Percentiles rank a stretch among this genome's conserved stretches.
phyloP scores from a whole-genome alignment of 2,797 vertebrate genomes.

The Thunnus albacares region DNA sequence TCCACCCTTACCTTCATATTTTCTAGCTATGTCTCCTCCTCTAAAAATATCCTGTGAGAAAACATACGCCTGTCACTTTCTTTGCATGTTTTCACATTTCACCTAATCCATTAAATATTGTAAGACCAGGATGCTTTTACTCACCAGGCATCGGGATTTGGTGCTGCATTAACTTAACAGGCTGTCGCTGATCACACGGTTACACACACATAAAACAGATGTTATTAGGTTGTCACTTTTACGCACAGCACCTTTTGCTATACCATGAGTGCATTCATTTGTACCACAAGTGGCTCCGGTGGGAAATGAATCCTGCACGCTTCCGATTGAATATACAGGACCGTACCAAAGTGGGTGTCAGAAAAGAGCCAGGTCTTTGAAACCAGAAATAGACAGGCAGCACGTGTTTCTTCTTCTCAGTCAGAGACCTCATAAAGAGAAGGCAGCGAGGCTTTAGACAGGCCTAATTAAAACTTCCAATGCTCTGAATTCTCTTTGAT shows the following conservation, averaged over 20 bases:
- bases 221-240: neutral
- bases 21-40: neutral
- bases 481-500: slow-evolving; percentile 70
- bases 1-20: no score
- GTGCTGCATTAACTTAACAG: neutral
- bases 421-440: slow-evolving; percentile 56
- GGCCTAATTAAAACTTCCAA: slow-evolving; percentile 75
- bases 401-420: slow-evolving; percentile 49
- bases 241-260: slow-evolving; percentile 4
- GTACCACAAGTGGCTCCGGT: slow-evolving; percentile 43
- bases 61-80: neutral
- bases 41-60: neutral
- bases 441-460: slow-evolving; percentile 60
- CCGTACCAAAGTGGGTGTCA: slow-evolving; percentile 51
- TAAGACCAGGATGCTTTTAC: neutral
- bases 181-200: slow-evolving; percentile 10
- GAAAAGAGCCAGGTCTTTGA: slow-evolving; percentile 63
- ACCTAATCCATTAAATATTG: no score
- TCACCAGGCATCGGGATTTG: neutral
- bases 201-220: slow-evolving; percentile 10
- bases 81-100: neutral
- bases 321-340: slow-evolving; percentile 49
- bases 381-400: slow-evolving; percentile 54
- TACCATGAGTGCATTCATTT: slow-evolving; percentile 24
- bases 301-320: slow-evolving; percentile 18